Evolutionary conservation across 2,797 vertebrate genomes (phyloP).

Genomic region (Alectoris magna): DNA sequence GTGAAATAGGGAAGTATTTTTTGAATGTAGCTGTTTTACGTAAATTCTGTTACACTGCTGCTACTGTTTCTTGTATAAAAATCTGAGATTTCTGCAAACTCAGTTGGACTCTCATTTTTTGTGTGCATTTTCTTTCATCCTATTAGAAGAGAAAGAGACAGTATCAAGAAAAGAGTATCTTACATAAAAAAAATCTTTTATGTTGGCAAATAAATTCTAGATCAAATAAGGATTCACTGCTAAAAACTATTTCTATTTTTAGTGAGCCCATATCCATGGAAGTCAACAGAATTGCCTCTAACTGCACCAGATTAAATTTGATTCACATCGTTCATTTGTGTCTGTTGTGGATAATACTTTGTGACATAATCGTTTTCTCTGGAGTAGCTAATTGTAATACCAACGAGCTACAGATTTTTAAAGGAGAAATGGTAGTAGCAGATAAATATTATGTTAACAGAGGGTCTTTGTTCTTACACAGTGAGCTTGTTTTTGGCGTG

Average conservation of each 20-base stretch:
- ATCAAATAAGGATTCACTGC: slow-evolving; percentile 13
- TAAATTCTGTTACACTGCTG: neutral
- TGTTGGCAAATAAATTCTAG: slow-evolving; percentile 18
- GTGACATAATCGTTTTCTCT: slow-evolving; percentile 66
- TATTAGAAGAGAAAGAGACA: neutral
- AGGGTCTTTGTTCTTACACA: slow-evolving; percentile 10
- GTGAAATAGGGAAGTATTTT: neutral
- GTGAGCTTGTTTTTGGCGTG: neutral
- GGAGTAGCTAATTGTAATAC: slow-evolving; percentile 62
- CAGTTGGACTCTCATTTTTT: neutral
- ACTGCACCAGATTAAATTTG: slow-evolving; percentile 26
- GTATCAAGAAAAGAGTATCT: neutral
- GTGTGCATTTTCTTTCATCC: neutral
- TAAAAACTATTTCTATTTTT: neutral
- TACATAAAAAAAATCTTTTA: slow-evolving; percentile 1
- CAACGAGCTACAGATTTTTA: slow-evolving; percentile 51
- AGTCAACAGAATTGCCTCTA: slow-evolving; percentile 33
- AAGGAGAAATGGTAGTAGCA: slow-evolving; percentile 50
- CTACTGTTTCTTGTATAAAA: neutral
- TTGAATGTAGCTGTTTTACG: neutral
- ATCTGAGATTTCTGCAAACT: neutral
- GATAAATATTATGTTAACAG: slow-evolving; percentile 26
- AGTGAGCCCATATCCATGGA: slow-evolving; percentile 1
- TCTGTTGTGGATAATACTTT: slow-evolving; percentile 51
- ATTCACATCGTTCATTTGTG: slow-evolving; percentile 61